Conservation (phyloP, 1,140 invertebrate genomes). For the Pseudomyrmex pallidus region DNA sequence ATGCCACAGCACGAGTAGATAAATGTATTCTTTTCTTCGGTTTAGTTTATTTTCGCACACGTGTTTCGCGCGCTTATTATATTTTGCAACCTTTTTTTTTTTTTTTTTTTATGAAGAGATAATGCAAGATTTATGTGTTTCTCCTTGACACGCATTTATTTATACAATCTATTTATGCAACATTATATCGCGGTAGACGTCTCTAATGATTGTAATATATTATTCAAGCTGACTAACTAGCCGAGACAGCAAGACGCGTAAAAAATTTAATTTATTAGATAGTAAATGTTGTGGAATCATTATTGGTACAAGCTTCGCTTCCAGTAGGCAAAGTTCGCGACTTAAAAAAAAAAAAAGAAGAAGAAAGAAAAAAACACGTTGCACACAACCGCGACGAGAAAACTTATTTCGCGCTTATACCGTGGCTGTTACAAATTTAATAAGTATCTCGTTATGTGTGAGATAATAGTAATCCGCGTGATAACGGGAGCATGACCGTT, state of each 20-base stretch:
- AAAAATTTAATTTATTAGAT: slow-evolving; percentile 56
- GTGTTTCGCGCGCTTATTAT: not conserved
- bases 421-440: not conserved
- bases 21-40: too few relatives aligned
- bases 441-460: slow-evolving; percentile 28
- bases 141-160: slow-evolving; percentile 30
- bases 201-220: slow-evolving; percentile 45
- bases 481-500: slow-evolving; percentile 15
- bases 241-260: slow-evolving; percentile 28
- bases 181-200: slow-evolving; percentile 6
- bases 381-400: too few relatives aligned
- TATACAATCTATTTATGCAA: slow-evolving; percentile 34
- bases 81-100: too few relatives aligned
- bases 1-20: not conserved
- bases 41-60: not conserved
- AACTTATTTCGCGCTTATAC: not conserved
- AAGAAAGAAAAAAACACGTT: too few relatives aligned
- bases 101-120: too few relatives aligned
- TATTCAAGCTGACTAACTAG: slow-evolving; percentile 48
- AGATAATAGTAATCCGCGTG: slow-evolving; percentile 22
- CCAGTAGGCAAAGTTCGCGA: too few relatives aligned
- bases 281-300: slow-evolving; percentile 12
- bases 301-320: not conserved
- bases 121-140: not conserved
- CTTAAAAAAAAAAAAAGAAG: too few relatives aligned